Evolutionary conservation across 2,113 vertebrate species (phyloP), one percentile per base, ranked within the genome.

Genomic region (Microtus montanus): DNA sequence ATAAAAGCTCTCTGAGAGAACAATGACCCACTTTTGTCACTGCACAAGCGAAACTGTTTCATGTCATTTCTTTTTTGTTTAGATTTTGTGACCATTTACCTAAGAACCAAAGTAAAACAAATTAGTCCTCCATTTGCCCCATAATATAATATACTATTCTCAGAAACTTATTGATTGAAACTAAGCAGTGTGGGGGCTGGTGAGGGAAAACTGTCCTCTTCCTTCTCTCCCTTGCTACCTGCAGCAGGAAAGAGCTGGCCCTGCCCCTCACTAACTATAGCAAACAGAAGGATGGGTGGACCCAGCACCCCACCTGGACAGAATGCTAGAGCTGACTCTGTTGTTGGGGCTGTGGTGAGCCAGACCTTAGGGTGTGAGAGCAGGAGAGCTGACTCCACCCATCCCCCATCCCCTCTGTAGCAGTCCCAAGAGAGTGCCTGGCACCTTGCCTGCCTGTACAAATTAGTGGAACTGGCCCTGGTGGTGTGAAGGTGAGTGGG

Each of bases 121-220:
- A 68, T 97, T 68, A 91, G 91, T 85, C 41, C 82, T 82, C 52
- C 35, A 93, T 84, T 95, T 97, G 82, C 15, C 70, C 95, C 96
- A 89, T 94, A 95, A 87, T 77, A 52, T 14, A 74, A 87, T 77
- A 52, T 15, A 74, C 35, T 71, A 8, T 82, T 91, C 61, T 90
- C 30, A 94, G 71, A 91, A 93, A 92, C 3, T 12, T 80, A 13
- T 80, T 92, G 79, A 79, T 52, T 87, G 89, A 77, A 95, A 90
- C 80, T 75, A 86, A 80, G 13, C 19, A 28, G 38, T 89, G 14
- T 4, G 7, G 19, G 8, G 35, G n/a, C 9, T 38, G 70, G n/a
- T 73, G 70, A 73, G 70, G 19, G 70, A 22, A 38, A 73, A 9
- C n/a, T 38, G n/a, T 3, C 19, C 7, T 22, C 70, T 8, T 19